Evolutionary conservation across 2,113 vertebrate species (phyloP), one percentile per base, ranked within the genome.

Genomic region (Halichoeres trimaculatus): DNA sequence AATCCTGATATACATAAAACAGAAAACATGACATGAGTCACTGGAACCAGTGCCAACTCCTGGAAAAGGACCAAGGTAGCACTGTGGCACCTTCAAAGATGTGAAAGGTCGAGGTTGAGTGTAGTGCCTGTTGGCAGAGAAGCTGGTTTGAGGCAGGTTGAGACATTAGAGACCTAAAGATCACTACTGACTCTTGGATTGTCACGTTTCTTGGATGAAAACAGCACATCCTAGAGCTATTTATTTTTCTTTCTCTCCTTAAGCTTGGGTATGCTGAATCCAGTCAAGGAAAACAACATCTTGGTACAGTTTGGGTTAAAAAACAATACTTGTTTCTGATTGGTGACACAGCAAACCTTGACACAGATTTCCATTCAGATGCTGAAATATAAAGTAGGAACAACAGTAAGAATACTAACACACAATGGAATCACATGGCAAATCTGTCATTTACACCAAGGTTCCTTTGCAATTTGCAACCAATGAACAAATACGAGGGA

Each of bases 361-460:
- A 51, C 36, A 78, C 56, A 17, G 4, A 63, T 11, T 38, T 64
- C 8, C 43, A 70, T 54, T 67, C 50, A 36, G 26, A 3, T 60
- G 3, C 60, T 76, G 72, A 51, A 71, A 23, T 35, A 63, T 78
- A 74, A 80, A 89, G 50, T 57, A 41, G 65, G 76, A 84, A 67
- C 74, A 89, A 19, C 74, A 80, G 58, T 11, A 34, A 20, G 4
- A 22, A 40, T 3, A 40, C 4, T 40, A 11, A 40, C 9, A 40
- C 38, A 2, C 2, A 40, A 40, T 11, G 4, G 3, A 11, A 11
- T 40, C 38, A 5, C 12, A 4, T 13, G 40, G 40, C 13, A 45
- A 55, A 34, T 38, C 3, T 17, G 10, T 38, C 11, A 43, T 59
- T 52, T 12, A 23, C n/a, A n/a, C 7, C 5, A 40, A 40, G 30